Evolutionary conservation across 2,797 vertebrate species (phyloP).

Genomic region (Lagorchestes hirsutus): DNA sequence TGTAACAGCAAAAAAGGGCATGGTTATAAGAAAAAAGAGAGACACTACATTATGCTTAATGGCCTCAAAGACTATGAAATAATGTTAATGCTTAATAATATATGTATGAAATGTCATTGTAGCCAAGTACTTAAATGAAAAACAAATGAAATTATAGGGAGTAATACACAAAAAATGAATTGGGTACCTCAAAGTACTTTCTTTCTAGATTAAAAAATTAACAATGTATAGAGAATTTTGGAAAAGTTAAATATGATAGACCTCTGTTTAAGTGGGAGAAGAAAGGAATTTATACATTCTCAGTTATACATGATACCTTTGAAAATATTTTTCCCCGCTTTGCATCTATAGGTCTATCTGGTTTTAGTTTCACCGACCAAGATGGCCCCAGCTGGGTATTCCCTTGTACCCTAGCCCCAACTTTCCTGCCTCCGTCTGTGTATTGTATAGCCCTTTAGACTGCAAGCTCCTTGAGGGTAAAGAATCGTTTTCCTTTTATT

Average conservation of each 20-base stretch:
- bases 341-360: not conserved
- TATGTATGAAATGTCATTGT: not conserved
- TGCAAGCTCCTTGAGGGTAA: not conserved
- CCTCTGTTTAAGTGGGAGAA: no score
- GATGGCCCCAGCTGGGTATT: no score
- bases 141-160: no score
- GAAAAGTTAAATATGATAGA: no score
- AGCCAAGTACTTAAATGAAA: not conserved
- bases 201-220: no score
- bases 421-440: not conserved
- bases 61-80: no score
- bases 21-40: not conserved
- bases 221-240: no score
- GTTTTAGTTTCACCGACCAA: not conserved
- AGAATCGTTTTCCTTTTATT: not conserved
- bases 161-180: no score
- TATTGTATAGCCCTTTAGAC: not conserved
- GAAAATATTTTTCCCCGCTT: not conserved
- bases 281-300: no score
- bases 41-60: not conserved
- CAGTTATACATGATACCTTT: not conserved
- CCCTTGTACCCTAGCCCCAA: no score
- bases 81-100: no score
- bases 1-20: not conserved
- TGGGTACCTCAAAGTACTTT: no score